Conservation (phyloP, 2,113 vertebrate species). For the Micronisus gabar region DNA sequence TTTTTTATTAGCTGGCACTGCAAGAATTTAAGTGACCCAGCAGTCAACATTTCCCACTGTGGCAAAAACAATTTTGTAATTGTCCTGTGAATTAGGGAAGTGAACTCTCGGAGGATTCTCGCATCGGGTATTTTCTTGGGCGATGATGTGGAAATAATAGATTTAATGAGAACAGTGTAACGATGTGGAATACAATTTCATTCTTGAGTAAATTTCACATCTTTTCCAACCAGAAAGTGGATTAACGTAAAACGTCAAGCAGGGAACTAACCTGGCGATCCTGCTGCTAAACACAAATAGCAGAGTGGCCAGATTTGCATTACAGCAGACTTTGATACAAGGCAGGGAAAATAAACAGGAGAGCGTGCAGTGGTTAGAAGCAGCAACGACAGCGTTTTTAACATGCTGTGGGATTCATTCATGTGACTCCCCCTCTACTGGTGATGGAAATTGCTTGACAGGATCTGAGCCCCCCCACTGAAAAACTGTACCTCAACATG, state of each 20-base stretch:
- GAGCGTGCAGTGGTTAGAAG: neutral
- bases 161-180: slow-evolving; percentile 70
- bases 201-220: slow-evolving; percentile 65
- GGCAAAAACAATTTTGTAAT: slow-evolving; percentile 57
- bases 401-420: neutral
- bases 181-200: slow-evolving; percentile 51
- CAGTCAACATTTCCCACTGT: slow-evolving; percentile 52
- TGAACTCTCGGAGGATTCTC: slow-evolving; percentile 37
- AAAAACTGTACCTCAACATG: neutral
- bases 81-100: slow-evolving; percentile 61
- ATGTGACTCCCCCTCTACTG: neutral
- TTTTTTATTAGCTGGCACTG: neutral
- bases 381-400: neutral
- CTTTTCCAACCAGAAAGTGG: slow-evolving; percentile 50
- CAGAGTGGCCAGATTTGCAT: neutral
- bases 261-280: slow-evolving; percentile 45
- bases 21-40: slow-evolving; percentile 58
- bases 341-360: neutral
- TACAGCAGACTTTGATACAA: neutral
- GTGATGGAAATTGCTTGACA: neutral
- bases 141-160: slow-evolving; percentile 54
- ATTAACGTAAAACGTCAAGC: slow-evolving; percentile 37
- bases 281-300: slow-evolving; percentile 39
- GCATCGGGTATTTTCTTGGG: slow-evolving; percentile 45
- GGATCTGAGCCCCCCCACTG: neutral